These are phyloP conservation scores for Todiramphus chloris DNA, from an alignment of 2,113 vertebrate species.

Conservation along the genomic window DNA sequence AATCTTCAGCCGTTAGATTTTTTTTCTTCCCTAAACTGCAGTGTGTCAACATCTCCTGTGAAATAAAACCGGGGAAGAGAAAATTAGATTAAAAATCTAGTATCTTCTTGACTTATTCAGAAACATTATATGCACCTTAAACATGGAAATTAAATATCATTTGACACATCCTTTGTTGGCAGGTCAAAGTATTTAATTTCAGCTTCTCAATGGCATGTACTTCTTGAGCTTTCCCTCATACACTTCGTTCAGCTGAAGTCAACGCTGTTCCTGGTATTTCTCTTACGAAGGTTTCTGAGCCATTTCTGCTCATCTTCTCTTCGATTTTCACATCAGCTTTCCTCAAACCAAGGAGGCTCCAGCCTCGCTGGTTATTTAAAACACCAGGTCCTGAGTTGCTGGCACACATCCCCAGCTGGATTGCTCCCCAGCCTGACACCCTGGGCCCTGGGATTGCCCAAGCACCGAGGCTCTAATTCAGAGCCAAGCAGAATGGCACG, in stretches of 20 bases:
- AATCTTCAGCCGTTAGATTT: not conserved
- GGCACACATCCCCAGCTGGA: not conserved
- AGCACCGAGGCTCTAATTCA: not conserved
- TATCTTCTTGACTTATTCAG: not conserved
- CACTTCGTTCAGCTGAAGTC: not conserved
- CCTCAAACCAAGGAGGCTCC: not conserved
- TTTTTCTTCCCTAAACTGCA: not conserved
- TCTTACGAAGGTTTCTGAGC: not conserved
- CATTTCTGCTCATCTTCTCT: not conserved
- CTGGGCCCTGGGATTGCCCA: not conserved
- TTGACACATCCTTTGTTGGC: constrained; percentile 26
- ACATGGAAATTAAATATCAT: constrained; percentile 13
- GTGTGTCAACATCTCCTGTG: not conserved
- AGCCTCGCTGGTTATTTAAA: not conserved
- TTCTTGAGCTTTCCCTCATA: not conserved
- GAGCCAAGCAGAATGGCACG: not conserved
- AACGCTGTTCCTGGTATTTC: not conserved
- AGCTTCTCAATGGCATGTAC: constrained; percentile 26
- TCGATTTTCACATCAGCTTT: not conserved
- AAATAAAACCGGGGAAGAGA: not conserved
- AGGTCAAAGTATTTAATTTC: constrained; percentile 58
- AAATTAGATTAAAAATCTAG: not conserved
- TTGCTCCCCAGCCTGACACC: not conserved
- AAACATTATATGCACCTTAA: not conserved
- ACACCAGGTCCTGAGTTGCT: not conserved